Evolutionary conservation across 2,113 vertebrate genomes (phyloP).

Genomic region (Scalopus aquaticus): DNA sequence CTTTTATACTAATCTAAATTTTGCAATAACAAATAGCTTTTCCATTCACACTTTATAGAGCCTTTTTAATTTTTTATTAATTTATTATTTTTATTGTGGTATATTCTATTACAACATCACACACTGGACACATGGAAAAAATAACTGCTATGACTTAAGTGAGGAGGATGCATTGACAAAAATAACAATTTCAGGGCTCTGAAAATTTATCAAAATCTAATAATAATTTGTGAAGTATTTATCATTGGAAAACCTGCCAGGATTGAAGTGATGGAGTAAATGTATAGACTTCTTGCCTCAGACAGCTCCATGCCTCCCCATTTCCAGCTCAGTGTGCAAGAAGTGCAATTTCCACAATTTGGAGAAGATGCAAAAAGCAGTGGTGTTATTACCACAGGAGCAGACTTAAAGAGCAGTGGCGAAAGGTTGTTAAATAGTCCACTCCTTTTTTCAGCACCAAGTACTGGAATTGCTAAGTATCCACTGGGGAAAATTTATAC

Average conservation of each 20-base stretch:
- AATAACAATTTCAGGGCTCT: background rate
- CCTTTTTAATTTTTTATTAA: background rate
- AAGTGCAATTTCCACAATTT: background rate
- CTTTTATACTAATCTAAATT: background rate
- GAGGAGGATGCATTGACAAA: background rate
- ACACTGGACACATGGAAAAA: background rate
- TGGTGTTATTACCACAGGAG: background rate
- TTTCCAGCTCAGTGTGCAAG: background rate
- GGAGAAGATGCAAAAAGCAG: background rate
- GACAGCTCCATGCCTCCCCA: accelerated
- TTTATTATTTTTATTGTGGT: too few species aligned
- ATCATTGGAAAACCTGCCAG: background rate
- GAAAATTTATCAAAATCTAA: background rate
- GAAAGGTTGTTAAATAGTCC: background rate
- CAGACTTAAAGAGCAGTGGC: background rate
- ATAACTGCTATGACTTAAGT: background rate
- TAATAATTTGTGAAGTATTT: background rate
- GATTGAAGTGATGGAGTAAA: background rate
- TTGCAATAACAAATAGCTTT: background rate
- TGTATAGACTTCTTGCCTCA: too few species aligned
- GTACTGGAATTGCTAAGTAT: too few species aligned
- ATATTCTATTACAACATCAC: background rate
- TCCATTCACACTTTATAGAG: background rate
- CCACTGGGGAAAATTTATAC: too few species aligned
- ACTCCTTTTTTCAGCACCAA: background rate